These are phyloP conservation scores for Ctenochaetus hawaiiensis DNA, from an alignment of 2,797 vertebrate species.

Conservation along the genomic window DNA sequence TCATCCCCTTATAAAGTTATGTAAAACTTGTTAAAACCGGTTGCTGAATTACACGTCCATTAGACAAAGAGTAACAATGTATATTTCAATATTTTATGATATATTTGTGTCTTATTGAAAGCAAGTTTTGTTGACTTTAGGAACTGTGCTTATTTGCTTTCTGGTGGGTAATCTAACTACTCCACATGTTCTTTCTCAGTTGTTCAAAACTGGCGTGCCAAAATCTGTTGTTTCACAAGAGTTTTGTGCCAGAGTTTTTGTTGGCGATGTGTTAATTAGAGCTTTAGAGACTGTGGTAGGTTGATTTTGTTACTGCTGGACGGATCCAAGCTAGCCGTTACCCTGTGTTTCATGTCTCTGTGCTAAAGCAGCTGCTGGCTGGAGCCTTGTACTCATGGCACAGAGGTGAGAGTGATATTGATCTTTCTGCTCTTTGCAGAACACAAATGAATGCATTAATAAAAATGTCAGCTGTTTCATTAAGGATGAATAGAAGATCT, in stretches of 20 bases:
- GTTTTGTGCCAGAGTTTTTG: neutral
- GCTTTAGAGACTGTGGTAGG: neutral
- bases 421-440: neutral
- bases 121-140: neutral
- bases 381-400: neutral
- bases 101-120: no score
- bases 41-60: neutral
- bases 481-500: neutral
- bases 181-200: neutral
- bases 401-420: neutral
- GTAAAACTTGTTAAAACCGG: neutral
- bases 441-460: neutral
- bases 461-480: neutral
- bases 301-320: neutral
- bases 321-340: neutral
- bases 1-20: neutral
- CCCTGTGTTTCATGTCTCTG: neutral
- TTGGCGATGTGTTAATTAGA: slow-evolving; percentile 1
- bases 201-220: neutral
- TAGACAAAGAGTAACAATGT: neutral
- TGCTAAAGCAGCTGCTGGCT: neutral
- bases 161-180: neutral
- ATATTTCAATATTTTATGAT: no score
- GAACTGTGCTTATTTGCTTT: neutral
- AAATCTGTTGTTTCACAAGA: neutral